A percentile compares a stretch with the other conserved stretches of the same genome.
These are phyloP conservation scores for Sogatella furcifera DNA, from an alignment of 1,140 invertebrate species.

Conservation along the genomic window DNA sequence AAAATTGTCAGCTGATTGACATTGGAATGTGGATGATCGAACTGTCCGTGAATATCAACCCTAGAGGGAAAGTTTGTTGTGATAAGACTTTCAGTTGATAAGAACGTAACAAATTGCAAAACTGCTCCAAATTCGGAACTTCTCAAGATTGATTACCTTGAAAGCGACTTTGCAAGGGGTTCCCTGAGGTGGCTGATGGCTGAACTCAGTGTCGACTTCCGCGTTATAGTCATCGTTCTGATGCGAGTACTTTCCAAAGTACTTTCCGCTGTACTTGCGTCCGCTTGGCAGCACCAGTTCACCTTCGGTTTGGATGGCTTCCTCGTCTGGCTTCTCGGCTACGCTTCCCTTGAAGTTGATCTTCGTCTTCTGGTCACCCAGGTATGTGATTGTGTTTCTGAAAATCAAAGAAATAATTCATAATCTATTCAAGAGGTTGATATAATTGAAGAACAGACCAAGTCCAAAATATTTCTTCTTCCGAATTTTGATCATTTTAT, in stretches of 20 bases:
- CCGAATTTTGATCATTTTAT: no score
- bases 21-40: no score
- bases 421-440: no score
- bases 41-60: no score
- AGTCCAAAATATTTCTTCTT: no score
- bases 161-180: background rate
- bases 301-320: background rate
- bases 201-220: background rate
- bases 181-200: background rate
- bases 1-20: no score
- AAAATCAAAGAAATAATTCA: background rate
- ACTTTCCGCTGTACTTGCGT: conserved; percentile 1
- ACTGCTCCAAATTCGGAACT: no score
- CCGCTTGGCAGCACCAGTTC: conserved; percentile 11
- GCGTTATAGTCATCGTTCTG: background rate
- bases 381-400: conserved; percentile 42
- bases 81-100: no score
- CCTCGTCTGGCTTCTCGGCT: background rate
- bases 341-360: conserved; percentile 18
- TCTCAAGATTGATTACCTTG: background rate
- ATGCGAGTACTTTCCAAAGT: background rate
- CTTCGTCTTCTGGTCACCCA: conserved; percentile 39
- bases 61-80: no score
- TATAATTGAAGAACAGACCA: no score
- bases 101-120: no score